Percentiles rank a stretch among this genome's conserved stretches.
These are phyloP conservation scores for Heliconius aoede DNA, from an alignment of 2,888 invertebrate genomes.

Conservation along the genomic window DNA sequence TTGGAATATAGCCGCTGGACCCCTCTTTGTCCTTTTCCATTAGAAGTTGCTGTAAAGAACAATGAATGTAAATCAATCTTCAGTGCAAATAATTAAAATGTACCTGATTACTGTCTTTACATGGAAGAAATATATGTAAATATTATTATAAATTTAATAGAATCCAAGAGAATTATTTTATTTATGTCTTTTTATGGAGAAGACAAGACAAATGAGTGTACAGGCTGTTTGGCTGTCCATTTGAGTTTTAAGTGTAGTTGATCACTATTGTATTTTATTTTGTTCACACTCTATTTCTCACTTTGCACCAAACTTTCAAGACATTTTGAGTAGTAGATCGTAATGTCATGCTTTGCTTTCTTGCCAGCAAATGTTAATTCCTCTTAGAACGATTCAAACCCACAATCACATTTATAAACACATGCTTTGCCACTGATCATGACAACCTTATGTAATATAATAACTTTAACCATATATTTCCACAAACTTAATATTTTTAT, in stretches of 20 bases:
- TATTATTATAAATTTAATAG: neutral
- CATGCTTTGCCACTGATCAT: neutral
- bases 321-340: neutral
- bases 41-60: conserved; percentile 66
- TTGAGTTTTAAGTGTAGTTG: no score
- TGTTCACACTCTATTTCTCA: neutral
- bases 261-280: no score
- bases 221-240: no score
- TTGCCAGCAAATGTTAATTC: no score
- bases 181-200: neutral
- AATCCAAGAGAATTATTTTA: neutral
- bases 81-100: neutral
- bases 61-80: neutral
- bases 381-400: no score
- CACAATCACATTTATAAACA: neutral
- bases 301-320: neutral
- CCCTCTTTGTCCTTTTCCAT: conserved; percentile 56
- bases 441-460: no score
- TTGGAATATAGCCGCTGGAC: conserved; percentile 63
- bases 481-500: neutral
- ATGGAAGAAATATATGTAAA: neutral
- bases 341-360: neutral
- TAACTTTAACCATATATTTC: neutral
- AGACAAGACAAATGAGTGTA: neutral
- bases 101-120: neutral